phyloP scores from a whole-genome alignment of 53 echinoderm and acorn worm species.

The Actinopyga echinites region DNA sequence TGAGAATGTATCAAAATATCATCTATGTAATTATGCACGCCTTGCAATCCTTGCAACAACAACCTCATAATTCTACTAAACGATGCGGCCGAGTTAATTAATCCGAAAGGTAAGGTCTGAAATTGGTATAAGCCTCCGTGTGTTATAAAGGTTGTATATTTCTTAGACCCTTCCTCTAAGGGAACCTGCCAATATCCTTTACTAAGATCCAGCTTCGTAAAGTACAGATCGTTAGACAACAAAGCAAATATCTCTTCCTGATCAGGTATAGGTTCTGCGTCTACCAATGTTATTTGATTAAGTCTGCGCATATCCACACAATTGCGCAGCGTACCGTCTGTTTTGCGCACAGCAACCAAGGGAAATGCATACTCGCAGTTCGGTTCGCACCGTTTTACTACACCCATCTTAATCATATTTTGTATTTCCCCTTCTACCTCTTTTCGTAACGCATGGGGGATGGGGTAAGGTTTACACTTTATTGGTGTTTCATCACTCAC shows the following conservation, averaged over 20 bases:
- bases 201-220: conserved; percentile 55
- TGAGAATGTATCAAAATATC: conserved; percentile 48
- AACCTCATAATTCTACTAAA: conserved; percentile 52
- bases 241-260: conserved; percentile 54
- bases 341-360: conserved; percentile 15
- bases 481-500: conserved; percentile 34
- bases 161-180: conserved; percentile 46
- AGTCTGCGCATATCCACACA: conserved; percentile 47
- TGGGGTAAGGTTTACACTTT: conserved; percentile 53
- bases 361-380: conserved; percentile 54
- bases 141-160: conserved; percentile 46
- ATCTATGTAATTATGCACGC: conserved; percentile 59
- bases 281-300: conserved; percentile 35
- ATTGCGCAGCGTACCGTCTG: conserved; percentile 38
- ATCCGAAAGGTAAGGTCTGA: conserved; percentile 51
- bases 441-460: conserved; percentile 49
- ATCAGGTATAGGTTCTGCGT: conserved; percentile 55
- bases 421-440: conserved; percentile 40
- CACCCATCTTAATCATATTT: conserved; percentile 51
- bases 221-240: conserved; percentile 40
- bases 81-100: conserved; percentile 53
- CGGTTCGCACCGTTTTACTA: conserved; percentile 28
- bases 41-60: conserved; percentile 18
- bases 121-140: conserved; percentile 46
- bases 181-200: conserved; percentile 63